Evolutionary conservation across 2,888 invertebrate genomes (phyloP).

Genomic region (Mantis religiosa): DNA sequence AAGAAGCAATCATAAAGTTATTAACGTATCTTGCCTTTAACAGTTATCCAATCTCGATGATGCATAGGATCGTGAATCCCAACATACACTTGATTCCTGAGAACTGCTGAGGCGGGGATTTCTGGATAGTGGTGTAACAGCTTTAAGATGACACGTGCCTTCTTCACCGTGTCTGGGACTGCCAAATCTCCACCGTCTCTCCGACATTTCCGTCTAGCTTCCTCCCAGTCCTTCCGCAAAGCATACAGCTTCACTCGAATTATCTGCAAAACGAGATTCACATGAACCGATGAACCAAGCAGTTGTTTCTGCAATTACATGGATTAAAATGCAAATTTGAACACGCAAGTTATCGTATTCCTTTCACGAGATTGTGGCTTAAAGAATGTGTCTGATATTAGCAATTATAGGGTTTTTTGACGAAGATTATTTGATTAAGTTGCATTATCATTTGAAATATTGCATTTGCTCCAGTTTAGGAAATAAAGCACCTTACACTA

Average conservation of each 20-base stretch:
- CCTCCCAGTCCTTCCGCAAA: neutral
- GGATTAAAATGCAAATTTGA: too few species aligned
- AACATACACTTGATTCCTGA: constrained; percentile 15
- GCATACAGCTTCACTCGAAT: constrained; percentile 3
- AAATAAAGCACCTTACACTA: too few species aligned
- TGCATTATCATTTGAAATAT: too few species aligned
- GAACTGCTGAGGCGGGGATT: neutral
- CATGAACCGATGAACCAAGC: too few species aligned
- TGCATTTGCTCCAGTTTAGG: too few species aligned
- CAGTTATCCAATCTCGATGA: neutral
- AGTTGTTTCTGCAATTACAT: too few species aligned
- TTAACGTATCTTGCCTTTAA: neutral
- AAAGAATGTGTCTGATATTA: too few species aligned
- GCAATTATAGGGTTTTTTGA: too few species aligned
- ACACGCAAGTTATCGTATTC: too few species aligned
- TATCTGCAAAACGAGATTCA: neutral
- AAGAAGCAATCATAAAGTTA: too few species aligned
- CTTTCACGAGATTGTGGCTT: too few species aligned
- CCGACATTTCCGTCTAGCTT: neutral
- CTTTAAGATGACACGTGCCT: neutral
- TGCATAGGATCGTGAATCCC: neutral
- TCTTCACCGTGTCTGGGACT: neutral
- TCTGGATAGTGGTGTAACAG: constrained; percentile 6
- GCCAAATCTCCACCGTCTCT: neutral
- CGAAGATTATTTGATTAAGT: too few species aligned